Conservation (phyloP, 2,888 invertebrate species). For the Andrena camellia region DNA sequence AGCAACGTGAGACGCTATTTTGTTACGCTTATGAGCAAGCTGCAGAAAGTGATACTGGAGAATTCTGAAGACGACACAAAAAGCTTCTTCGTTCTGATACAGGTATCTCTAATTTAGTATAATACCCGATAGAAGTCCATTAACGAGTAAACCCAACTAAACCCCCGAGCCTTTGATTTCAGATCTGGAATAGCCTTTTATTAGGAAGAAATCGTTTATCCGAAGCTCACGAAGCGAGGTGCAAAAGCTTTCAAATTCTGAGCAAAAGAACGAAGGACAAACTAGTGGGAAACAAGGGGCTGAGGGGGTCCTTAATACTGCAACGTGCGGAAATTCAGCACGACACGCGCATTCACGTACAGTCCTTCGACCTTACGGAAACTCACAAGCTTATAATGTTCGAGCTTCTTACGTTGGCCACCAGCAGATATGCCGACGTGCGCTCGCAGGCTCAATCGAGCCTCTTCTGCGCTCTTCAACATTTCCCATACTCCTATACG, state of each 20-base stretch:
- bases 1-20: conserved; percentile 89
- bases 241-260: conserved; percentile 89
- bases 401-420: conserved; percentile 88
- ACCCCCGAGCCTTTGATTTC: conserved; percentile 64
- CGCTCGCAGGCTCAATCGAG: conserved; percentile 89
- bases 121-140: background rate
- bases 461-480: conserved; percentile 88
- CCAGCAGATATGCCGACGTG: conserved; percentile 90
- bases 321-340: conserved; percentile 77
- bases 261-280: conserved; percentile 89
- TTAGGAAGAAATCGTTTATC: conserved; percentile 86
- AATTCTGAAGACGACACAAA: conserved; percentile 93
- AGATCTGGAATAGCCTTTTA: conserved; percentile 90
- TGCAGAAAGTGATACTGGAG: conserved; percentile 89
- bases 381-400: conserved; percentile 88
- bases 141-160: background rate
- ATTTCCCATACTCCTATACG: conserved; percentile 90
- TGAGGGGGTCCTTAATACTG: conserved; percentile 83
- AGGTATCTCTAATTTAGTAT: conserved; percentile 78
- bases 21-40: conserved; percentile 87
- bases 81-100: conserved; percentile 87
- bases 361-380: conserved; percentile 86
- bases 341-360: conserved; percentile 83
- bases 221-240: conserved; percentile 88
- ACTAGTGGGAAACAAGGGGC: conserved; percentile 88